Evolutionary conservation across 2,888 invertebrate species (phyloP).

Genomic region (Torymus auratus): DNA sequence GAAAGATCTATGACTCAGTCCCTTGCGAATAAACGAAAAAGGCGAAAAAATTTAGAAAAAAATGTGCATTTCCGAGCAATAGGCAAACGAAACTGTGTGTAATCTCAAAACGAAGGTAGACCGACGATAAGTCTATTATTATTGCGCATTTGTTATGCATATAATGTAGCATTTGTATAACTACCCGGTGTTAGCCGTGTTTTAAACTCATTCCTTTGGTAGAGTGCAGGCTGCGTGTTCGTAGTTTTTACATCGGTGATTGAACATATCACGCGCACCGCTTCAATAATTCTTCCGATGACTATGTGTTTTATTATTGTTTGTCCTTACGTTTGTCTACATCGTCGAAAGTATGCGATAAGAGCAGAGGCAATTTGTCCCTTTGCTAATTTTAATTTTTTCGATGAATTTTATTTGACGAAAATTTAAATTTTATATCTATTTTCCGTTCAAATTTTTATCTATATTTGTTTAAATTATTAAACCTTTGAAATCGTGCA

Average conservation of each 20-base stretch:
- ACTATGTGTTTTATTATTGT: conserved; percentile 26
- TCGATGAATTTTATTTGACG: neutral
- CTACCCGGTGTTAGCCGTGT: conserved; percentile 49
- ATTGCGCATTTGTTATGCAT: conserved; percentile 14
- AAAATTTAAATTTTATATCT: neutral
- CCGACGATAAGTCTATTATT: conserved; percentile 13
- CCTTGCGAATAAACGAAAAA: neutral
- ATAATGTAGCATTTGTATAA: conserved; percentile 47
- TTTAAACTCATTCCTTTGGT: conserved; percentile 48
- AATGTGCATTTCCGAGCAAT: conserved; percentile 45
- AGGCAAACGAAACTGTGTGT: conserved; percentile 28
- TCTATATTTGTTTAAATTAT: neutral
- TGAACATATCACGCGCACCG: conserved; percentile 55
- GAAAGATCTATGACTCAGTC: conserved; percentile 21
- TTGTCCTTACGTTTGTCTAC: conserved; percentile 16
- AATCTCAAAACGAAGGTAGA: conserved; percentile 36
- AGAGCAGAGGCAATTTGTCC: conserved; percentile 25
- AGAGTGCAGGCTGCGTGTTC: conserved; percentile 34
- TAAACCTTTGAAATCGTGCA: neutral
- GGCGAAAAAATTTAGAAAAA: neutral
- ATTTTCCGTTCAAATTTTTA: conserved; percentile 10
- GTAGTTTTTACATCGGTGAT: conserved; percentile 56
- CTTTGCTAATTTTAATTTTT: neutral
- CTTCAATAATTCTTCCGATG: conserved; percentile 51
- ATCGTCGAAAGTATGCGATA: conserved; percentile 13